Evolutionary conservation across 2,888 invertebrate genomes (phyloP).

Genomic region (Hesperia comma): DNA sequence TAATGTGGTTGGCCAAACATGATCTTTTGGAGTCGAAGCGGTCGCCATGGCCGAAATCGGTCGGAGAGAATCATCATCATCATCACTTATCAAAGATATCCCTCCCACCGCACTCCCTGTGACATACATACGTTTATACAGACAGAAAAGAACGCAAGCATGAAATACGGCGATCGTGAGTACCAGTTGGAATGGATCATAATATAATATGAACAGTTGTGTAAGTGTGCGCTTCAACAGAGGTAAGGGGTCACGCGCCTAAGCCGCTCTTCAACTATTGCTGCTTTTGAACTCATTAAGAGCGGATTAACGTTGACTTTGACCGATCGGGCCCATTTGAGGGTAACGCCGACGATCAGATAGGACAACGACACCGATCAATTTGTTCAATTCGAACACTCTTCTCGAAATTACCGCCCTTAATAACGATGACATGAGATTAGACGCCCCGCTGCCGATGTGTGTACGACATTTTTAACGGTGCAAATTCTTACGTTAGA

Average conservation of each 20-base stretch:
- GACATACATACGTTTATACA: no score
- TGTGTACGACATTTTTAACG: not conserved
- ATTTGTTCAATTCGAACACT: conserved; percentile 56
- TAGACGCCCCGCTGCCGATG: conserved; percentile 1
- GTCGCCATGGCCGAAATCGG: no score
- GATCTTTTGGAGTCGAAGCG: no score
- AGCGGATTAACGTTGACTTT: conserved; percentile 76
- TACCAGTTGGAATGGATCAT: no score
- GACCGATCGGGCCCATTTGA: conserved; percentile 70
- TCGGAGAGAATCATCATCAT: no score
- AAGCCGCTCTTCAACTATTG: conserved; percentile 63
- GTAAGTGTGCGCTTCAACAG: not conserved
- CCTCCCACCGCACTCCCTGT: no score
- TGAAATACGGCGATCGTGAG: no score
- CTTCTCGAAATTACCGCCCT: conserved; percentile 46
- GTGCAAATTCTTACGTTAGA: no score
- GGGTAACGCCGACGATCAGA: conserved; percentile 58
- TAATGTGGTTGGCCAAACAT: no score
- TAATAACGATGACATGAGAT: conserved; percentile 24
- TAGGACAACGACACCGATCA: conserved; percentile 63
- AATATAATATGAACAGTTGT: no score
- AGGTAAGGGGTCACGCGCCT: conserved; percentile 47
- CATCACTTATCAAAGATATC: no score
- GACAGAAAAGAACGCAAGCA: no score
- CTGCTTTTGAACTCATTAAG: conserved; percentile 78